Percentiles rank a stretch among this genome's conserved stretches.
Conservation (phyloP, 2,797 vertebrate genomes). For the Dendrocincla fuliginosa region DNA sequence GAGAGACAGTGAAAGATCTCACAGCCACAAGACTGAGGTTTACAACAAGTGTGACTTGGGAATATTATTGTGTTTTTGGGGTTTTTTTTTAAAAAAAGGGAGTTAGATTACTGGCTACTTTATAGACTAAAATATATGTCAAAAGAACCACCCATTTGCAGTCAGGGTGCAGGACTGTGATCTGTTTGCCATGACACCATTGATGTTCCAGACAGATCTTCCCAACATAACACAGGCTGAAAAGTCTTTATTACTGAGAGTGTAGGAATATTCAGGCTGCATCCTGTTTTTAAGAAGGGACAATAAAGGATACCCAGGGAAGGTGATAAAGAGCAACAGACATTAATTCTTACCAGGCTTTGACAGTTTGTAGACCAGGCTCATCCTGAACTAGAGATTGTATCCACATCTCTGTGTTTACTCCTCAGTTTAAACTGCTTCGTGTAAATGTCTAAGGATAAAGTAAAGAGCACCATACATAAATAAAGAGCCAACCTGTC, state of each 20-base stretch:
- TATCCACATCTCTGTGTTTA: not conserved
- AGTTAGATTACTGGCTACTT: not conserved
- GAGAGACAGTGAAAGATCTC: not conserved
- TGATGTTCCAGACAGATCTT: not conserved
- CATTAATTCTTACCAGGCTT: not conserved
- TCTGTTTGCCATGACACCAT: not conserved
- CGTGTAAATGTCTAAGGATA: not conserved
- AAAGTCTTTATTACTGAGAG: not conserved
- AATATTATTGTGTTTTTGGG: not conserved
- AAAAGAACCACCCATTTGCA: not conserved
- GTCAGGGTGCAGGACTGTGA: not conserved
- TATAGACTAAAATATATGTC: not conserved
- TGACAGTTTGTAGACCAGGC: not conserved
- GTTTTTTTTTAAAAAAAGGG: not conserved
- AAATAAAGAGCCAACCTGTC: constrained; percentile 18
- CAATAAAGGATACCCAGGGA: not conserved
- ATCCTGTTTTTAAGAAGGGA: not conserved
- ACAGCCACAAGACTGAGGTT: not conserved
- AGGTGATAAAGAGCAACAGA: not conserved
- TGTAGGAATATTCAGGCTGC: not conserved
- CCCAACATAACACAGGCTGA: not conserved
- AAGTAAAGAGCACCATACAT: not conserved
- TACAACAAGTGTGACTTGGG: not conserved
- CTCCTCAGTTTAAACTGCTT: not conserved
- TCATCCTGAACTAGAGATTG: not conserved